Evolutionary conservation across 2,797 vertebrate genomes (phyloP).

Genomic region (Taenioides sp.): DNA sequence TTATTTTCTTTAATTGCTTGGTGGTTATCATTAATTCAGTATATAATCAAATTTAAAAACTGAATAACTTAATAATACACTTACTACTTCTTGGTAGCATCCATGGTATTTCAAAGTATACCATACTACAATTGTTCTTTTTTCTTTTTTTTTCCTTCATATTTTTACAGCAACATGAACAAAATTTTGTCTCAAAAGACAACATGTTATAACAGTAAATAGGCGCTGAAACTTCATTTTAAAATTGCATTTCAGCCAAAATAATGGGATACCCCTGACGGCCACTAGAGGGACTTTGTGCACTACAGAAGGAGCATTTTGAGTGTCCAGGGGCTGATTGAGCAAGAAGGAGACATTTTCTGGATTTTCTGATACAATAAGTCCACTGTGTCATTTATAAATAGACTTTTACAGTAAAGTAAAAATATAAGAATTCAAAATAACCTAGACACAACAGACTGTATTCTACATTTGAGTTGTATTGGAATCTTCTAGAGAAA

Average conservation of each 20-base stretch:
- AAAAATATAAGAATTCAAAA: neutral
- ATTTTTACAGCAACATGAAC: too few species aligned
- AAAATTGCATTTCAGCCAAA: neutral
- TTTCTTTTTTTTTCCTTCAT: too few species aligned
- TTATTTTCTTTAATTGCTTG: too few species aligned
- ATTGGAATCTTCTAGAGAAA: conserved; percentile 4
- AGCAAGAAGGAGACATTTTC: neutral
- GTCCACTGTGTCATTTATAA: neutral
- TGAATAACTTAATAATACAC: too few species aligned
- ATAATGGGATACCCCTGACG: conserved; percentile 33
- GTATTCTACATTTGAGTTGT: neutral
- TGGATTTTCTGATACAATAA: conserved; percentile 4
- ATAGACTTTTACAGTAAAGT: neutral
- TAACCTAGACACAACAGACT: neutral
- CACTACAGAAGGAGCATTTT: conserved; percentile 18
- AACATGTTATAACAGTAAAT: too few species aligned
- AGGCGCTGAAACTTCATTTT: too few species aligned
- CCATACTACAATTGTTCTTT: too few species aligned
- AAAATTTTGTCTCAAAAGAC: too few species aligned
- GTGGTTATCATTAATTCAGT: too few species aligned
- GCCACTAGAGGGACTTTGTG: conserved; percentile 60
- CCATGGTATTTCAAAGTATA: too few species aligned
- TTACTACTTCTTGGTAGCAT: too few species aligned
- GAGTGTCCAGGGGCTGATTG: conserved; percentile 1
- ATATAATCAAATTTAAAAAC: too few species aligned